phyloP scores from a whole-genome alignment of 64 coral and sea anemone species.

The Anthopleura sola region DNA sequence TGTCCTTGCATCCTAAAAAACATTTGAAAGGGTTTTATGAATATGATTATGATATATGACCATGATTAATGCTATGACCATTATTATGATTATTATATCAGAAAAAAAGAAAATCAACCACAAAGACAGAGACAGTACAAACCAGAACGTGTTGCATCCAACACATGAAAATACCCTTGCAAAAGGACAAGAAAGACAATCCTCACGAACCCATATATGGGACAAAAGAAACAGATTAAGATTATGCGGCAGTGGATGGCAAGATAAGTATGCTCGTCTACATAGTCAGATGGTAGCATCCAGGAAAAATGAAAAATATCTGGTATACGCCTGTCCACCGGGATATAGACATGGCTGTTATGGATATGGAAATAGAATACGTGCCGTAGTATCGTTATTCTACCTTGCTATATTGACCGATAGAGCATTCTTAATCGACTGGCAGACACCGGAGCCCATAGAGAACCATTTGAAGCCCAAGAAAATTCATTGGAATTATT shows the following conservation, averaged over 20 bases:
- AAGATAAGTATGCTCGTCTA: slow-evolving; percentile 38
- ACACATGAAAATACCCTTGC: neutral
- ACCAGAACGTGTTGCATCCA: neutral
- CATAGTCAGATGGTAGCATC: slow-evolving; percentile 30
- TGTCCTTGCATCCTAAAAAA: neutral
- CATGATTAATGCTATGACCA: no score
- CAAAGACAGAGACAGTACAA: neutral
- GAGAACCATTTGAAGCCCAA: slow-evolving; percentile 43
- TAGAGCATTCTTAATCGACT: slow-evolving; percentile 60
- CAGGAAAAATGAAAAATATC: slow-evolving; percentile 10
- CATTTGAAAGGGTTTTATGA: no score
- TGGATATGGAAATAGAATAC: slow-evolving; percentile 55
- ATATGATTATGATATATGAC: no score
- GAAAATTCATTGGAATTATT: slow-evolving; percentile 52
- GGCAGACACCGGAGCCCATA: slow-evolving; percentile 59
- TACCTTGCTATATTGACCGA: slow-evolving; percentile 48
- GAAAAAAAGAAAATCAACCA: neutral
- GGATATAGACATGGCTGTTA: slow-evolving; percentile 50
- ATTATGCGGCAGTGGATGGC: slow-evolving; percentile 52
- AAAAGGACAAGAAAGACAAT: neutral
- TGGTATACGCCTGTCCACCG: slow-evolving; percentile 41
- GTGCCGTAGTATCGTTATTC: slow-evolving; percentile 45
- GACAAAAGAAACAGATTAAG: neutral
- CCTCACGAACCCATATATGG: neutral
- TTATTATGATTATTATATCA: neutral